Conservation (phyloP, 2,797 vertebrate species). For the Alcedo atthis region DNA sequence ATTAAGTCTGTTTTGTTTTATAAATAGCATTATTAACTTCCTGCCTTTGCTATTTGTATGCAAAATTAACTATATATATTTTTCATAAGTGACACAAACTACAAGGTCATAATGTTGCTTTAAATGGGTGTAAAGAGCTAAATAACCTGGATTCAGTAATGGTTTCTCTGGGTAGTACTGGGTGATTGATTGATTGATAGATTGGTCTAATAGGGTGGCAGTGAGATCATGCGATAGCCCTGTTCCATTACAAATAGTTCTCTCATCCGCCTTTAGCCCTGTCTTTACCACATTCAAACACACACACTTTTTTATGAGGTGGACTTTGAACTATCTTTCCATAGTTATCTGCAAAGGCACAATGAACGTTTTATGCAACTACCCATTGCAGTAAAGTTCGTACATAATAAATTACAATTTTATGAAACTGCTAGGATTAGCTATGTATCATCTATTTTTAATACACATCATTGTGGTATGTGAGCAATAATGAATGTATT, state of each 20-base stretch:
- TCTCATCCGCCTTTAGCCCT: background rate
- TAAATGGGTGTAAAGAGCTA: conserved; percentile 35
- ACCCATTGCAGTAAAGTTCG: conserved; percentile 36
- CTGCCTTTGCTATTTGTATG: conserved; percentile 39
- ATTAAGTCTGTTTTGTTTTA: conserved; percentile 42
- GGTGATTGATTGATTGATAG: background rate
- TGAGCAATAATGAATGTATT: conserved; percentile 58
- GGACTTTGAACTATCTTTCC: conserved; percentile 41
- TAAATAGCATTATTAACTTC: conserved; percentile 39
- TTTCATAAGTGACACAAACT: conserved; percentile 22
- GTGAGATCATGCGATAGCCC: background rate
- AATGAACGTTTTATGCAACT: background rate
- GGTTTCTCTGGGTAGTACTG: background rate
- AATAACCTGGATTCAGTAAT: background rate
- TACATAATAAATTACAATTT: conserved; percentile 52
- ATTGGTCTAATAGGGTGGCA: background rate
- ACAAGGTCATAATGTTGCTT: conserved; percentile 30
- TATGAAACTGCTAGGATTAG: conserved; percentile 54
- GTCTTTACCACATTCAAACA: background rate
- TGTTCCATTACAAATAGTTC: background rate
- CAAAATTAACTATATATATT: conserved; percentile 23
- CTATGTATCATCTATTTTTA: conserved; percentile 63
- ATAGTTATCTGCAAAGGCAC: background rate
- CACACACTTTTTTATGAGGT: conserved; percentile 26
- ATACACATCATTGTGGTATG: conserved; percentile 43